Evolutionary conservation across 53 echinoderm and acorn worm species (phyloP), one percentile per base, ranked within the genome.

Genomic region (Paelopatides confundens): DNA sequence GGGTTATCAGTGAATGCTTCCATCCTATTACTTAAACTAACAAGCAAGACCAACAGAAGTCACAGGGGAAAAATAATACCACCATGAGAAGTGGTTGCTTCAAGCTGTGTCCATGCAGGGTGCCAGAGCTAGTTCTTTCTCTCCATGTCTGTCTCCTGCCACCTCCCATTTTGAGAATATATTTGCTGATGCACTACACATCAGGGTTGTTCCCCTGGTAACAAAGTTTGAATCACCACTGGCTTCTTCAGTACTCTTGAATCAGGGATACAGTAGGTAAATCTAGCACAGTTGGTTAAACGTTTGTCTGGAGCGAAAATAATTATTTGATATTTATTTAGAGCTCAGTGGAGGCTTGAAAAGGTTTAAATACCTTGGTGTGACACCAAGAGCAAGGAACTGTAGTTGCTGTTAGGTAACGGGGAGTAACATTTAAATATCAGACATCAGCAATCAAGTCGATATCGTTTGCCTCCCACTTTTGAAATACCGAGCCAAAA

Each of bases 1-100:
- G 34, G 81, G 53, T n/a, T 52, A 81, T 81, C 81, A 81, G 32
- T 81, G 81, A 81, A 54, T 49, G 58, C 58, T 81, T 53, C 58
- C 51, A 53, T 34, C 31, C 81, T 33, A 81, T 81, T 81, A 81
- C 81, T 81, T 81, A 81, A 81, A 81, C 81, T 81, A 81, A 81
- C 81, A 81, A 81, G 52, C 58, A 53, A 54, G 51, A 33, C 51
- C 52, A 46, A 81, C 81, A 81, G 81, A 81, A 81, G 81, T 81
- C 49, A 81, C 14, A 18, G 24, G 31, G 53, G 34, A 31, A 54
- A 81, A 81, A 81, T 54, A 81, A 51, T 51, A 81, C 81, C 52
- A 48, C 78, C 78, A 27, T 49, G 47, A 29, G 52, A 78, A 78
- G 78, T 78, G 78, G 39, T 78, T 78, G 52, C 52, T 31, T 78